These are phyloP conservation scores for Microtus richardsoni DNA, from an alignment of 2,113 vertebrate genomes.

Conservation along the genomic window DNA sequence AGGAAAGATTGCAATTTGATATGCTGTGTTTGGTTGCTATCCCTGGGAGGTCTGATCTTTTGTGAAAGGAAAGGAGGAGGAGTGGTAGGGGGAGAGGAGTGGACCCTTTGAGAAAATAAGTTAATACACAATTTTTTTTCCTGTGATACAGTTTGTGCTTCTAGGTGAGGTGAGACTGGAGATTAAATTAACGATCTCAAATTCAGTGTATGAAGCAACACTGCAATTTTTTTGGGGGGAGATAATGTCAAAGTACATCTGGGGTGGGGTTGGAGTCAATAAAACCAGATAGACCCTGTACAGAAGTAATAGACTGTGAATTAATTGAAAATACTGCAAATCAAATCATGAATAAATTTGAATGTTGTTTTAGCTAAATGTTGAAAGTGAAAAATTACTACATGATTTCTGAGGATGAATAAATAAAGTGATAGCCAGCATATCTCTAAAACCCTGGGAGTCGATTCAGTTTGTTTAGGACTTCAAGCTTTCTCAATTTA, in stretches of 20 bases:
- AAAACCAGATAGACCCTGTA: background rate
- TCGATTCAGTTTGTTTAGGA: slow-evolving; percentile 1
- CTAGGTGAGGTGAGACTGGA: background rate
- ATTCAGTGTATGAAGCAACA: slow-evolving; percentile 33
- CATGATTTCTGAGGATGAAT: slow-evolving; percentile 47
- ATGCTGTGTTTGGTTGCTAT: background rate
- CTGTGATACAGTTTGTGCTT: background rate
- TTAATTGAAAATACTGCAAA: slow-evolving; percentile 39
- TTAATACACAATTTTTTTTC: too few species aligned
- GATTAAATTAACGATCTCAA: background rate
- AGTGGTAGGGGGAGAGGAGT: background rate
- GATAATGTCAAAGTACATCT: slow-evolving; percentile 45
- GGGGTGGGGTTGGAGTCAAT: background rate
- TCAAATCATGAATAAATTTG: background rate
- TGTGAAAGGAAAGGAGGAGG: background rate
- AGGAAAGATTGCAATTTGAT: background rate
- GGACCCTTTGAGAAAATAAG: background rate
- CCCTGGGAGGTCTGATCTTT: background rate
- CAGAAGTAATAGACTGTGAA: slow-evolving; percentile 21
- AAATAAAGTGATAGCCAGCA: background rate
- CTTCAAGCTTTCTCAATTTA: slow-evolving; percentile 38
- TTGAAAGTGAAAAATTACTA: background rate
- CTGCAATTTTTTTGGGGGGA: background rate
- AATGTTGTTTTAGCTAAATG: background rate
- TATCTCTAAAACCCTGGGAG: background rate